Evolutionary conservation across 2,888 invertebrate genomes (phyloP), one percentile per base, ranked within the genome.

Genomic region (Plemyria rubiginata): DNA sequence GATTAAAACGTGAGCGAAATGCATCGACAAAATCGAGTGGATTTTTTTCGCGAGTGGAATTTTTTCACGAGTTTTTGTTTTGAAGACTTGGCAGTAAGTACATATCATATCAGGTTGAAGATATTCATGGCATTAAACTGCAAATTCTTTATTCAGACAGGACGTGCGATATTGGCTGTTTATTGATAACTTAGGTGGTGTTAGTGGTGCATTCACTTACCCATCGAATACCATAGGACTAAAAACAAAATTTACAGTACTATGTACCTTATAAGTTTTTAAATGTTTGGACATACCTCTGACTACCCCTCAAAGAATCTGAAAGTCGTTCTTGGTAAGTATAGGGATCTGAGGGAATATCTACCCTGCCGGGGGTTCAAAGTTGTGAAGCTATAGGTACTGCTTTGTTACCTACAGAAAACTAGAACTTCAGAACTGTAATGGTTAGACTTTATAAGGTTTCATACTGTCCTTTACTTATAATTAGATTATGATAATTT

Each of bases 401-500:
- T n/a, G n/a, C n/a, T n/a, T n/a, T n/a, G n/a, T n/a, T n/a, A n/a
- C n/a, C 45, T 48, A 13, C 9, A 46, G 32, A 41, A 41, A 32
- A 32, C 32, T 43, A 43, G 46, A 22, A 12, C 2, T 13, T 13
- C 0, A 16, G 12, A 16, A 48, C 15, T 38, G 12, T 8, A 49
- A 22, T 22, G 46, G 36, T 55, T 38, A 8, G 12, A 36, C 40
- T 15, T 7, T 54, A 22, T 63, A 63, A 0, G 63, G 63, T 41
- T 63, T 63, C 63, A 22, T 38, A 8, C 41, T 51, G 59, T 36
- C 63, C 67, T 67, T 55, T 32, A 43, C 57, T 40, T 50, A 12
- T 67, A 64, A 70, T 67, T 64, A 12, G 50, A 64, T 70, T 70
- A 70, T 0, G 40, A 51, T 64, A 64, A 67, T 59, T 50, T 52